These are phyloP conservation scores for Euplagia quadripunctaria DNA, from an alignment of 2,888 invertebrate species.

Conservation along the genomic window DNA sequence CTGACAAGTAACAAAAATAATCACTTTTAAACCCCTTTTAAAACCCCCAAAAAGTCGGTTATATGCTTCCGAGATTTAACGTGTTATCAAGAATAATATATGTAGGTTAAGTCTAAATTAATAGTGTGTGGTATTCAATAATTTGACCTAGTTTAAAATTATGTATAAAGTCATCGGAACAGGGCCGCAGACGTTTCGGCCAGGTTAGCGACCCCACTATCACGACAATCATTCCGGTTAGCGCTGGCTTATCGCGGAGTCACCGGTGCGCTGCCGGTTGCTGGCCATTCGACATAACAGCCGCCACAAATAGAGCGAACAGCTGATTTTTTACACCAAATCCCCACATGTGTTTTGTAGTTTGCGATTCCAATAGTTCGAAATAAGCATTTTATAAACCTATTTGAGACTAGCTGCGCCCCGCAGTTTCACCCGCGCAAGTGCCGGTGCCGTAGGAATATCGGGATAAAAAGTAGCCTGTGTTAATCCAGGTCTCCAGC, in stretches of 20 bases:
- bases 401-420: too few species aligned
- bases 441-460: too few species aligned
- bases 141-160: slow-evolving; percentile 69
- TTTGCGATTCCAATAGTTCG: background rate
- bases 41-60: background rate
- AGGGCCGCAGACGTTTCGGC: slow-evolving; percentile 77
- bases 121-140: slow-evolving; percentile 31
- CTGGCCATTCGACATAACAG: slow-evolving; percentile 25
- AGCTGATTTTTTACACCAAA: slow-evolving; percentile 56
- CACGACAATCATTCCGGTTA: slow-evolving; percentile 76
- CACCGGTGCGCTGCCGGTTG: slow-evolving; percentile 36
- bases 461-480: too few species aligned
- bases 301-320: slow-evolving; percentile 67
- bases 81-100: slow-evolving; percentile 5
- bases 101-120: slow-evolving; percentile 13
- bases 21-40: background rate
- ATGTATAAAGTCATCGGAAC: slow-evolving; percentile 73
- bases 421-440: too few species aligned
- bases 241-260: slow-evolving; percentile 63
- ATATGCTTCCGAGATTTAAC: background rate
- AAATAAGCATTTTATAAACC: too few species aligned
- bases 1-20: too few species aligned
- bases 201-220: slow-evolving; percentile 82
- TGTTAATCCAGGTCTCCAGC: too few species aligned
- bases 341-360: background rate